Evolutionary conservation across 2,113 vertebrate species (phyloP).

Genomic region (Psophia crepitans): DNA sequence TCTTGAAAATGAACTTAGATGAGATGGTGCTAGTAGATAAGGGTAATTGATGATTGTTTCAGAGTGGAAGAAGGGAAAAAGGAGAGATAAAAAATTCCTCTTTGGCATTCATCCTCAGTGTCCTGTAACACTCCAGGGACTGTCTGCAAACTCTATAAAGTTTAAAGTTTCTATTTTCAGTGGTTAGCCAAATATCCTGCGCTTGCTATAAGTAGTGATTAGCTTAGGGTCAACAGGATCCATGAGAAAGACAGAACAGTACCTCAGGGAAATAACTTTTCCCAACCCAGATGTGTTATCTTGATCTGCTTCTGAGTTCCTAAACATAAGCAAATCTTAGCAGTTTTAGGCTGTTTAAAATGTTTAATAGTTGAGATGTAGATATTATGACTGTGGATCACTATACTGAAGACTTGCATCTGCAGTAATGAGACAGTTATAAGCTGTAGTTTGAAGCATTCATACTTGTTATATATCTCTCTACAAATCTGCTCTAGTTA

Average conservation of each 20-base stretch:
- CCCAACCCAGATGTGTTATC: background rate
- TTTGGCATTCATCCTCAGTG: constrained; percentile 72
- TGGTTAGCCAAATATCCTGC: background rate
- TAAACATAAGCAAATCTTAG: background rate
- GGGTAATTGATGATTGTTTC: constrained; percentile 97
- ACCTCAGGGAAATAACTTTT: background rate
- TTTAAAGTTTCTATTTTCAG: constrained; percentile 34
- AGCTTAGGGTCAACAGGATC: background rate
- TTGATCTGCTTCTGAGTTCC: background rate
- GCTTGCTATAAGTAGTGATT: constrained; percentile 6
- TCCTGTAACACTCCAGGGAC: constrained; percentile 65
- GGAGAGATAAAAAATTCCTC: constrained; percentile 68
- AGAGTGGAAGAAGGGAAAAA: constrained; percentile 74
- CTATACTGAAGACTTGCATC: background rate
- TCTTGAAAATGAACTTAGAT: constrained; percentile 91
- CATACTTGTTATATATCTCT: background rate
- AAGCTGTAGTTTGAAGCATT: background rate
- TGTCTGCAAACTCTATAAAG: constrained; percentile 70
- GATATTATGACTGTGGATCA: background rate
- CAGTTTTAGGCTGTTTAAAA: background rate
- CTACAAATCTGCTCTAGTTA: background rate
- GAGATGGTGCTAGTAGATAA: constrained; percentile 89
- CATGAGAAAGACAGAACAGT: background rate
- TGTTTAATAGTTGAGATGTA: background rate
- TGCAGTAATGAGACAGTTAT: background rate